Base-by-base conservation (phyloP, 2,113 vertebrate genomes). In the Rhinolophus sinicus region DNA sequence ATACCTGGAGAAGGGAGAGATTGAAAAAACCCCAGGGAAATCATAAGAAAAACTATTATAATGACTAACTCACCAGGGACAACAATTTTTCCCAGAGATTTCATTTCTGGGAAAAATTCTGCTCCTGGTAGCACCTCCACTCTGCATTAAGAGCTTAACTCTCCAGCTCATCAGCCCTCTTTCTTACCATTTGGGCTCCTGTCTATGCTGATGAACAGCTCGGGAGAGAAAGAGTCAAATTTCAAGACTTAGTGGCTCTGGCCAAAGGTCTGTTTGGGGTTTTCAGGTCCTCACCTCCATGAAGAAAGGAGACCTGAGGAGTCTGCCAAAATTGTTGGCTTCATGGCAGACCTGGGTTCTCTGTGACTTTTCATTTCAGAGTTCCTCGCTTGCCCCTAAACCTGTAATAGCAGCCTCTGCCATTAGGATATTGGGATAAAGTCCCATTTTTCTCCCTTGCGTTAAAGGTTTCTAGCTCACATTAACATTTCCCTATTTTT, bases 301-400 rank as follows among this genome's bases (percentile, higher is more conserved):
- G 52, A 54, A 54, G 14, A 54, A 54, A 15, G 52, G 14, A 54
- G 52, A 54, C 16, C 52, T 54, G 15, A 14, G 33, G 85, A n/a
- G 18, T 85, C 72, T 44, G 67, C n/a, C 54, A 24, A 84, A 93
- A 85, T 1, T 3, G 50, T 85, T 65, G 58, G 16, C 83, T 47
- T 33, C 15, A 0, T 2, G n/a, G 67, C 8, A 28, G 22, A 40
- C 0, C 2, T 15, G 47, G 44, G 14, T 14, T 38, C 24, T 54
- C 90, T 44, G 83, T 62, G 60, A 76, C 87, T 88, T 82, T 72
- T 62, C 62, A 35, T 47, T 56, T 96, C 69, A 60, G 26, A 85
- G 38, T 47, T 21, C 28, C 40, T 56, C 33, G 13, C 47, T 60
- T 24, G 19, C 40, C 65, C 40, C 15, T 28, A 60, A 56, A 24